Conservation (phyloP, 2,797 vertebrate genomes). For the Malurus leucopterus region DNA sequence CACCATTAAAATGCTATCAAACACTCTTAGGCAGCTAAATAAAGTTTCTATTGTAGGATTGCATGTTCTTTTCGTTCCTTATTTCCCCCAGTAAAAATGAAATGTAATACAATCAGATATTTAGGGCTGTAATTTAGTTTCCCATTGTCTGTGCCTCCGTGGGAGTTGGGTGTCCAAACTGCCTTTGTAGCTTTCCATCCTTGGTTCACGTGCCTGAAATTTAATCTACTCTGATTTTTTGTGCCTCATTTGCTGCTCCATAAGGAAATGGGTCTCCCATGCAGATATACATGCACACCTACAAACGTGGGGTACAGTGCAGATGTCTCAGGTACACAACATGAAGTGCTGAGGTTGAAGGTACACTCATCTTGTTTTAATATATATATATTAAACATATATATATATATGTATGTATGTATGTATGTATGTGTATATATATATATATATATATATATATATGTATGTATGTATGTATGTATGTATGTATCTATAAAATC, state of each 20-base stretch:
- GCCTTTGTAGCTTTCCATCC: neutral
- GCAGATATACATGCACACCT: neutral
- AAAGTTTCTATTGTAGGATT: neutral
- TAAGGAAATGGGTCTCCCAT: neutral
- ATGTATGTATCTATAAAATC: neutral
- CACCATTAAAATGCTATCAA: neutral
- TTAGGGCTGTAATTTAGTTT: neutral
- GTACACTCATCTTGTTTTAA: neutral
- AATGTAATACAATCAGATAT: neutral
- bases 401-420: neutral
- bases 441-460: neutral
- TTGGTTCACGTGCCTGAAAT: neutral
- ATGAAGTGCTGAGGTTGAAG: neutral
- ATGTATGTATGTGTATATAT: neutral
- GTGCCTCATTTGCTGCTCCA: neutral
- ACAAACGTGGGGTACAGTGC: neutral
- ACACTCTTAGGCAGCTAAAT: neutral
- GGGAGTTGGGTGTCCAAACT: neutral
- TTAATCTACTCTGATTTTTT: neutral
- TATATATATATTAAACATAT: too few relatives aligned
- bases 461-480: neutral
- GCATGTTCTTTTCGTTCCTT: neutral
- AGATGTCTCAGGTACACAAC: neutral
- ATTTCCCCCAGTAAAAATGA: neutral
- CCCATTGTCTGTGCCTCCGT: rapidly evolving